Base-by-base conservation (phyloP, 37 sponge, comb jelly and placozoan species). In the Hormiphora californensis region DNA sequence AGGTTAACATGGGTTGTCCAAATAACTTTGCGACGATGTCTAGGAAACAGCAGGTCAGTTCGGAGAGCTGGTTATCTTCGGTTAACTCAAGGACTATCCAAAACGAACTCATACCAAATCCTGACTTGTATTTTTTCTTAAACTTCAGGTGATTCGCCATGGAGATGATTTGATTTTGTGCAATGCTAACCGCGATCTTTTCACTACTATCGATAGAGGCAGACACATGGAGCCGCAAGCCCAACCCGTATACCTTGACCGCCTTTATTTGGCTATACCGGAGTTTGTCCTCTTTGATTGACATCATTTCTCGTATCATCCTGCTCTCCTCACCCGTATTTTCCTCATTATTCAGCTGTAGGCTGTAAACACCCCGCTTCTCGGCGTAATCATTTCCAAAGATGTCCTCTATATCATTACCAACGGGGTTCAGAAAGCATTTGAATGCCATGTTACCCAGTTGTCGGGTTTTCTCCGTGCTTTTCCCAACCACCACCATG, bases 121-220 rank as follows among this genome's bases (percentile, higher is more conserved):
- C 81, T n/a, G 81, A 73, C 46, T 73, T 73, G 81, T 32, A 73
- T 28, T 40, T 73, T 28, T 73, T 73, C 81, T 73, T 73, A 46
- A 73, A 73, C 46, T 33, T 73, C 44, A 73, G 46, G 35, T 73
- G 43, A 36, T 73, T 73, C 5, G 81, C 81, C 81, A 73, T 73
- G n/a, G 44, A n/a, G 7, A 27, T 7, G 41, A 73, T 73, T 30
- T 73, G 81, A n/a, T 73, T 43, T 33, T 41, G 32, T 9, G 81
- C 35, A 1, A 73, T 28, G 81, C 23, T 73, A 7, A 19, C 36
- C 0, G 81, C 81, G 2, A 41, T 41, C 81, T 73, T 39, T 28
- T 41, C 81, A 73, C 46, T 73, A 22, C 43, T 73, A 41, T 73
- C 81, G 1, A 73, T 73, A 19, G 27, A 43, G 46, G 44, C 46